Evolutionary conservation across 1,140 invertebrate species (phyloP).

Genomic region (Zaprionus africanus): DNA sequence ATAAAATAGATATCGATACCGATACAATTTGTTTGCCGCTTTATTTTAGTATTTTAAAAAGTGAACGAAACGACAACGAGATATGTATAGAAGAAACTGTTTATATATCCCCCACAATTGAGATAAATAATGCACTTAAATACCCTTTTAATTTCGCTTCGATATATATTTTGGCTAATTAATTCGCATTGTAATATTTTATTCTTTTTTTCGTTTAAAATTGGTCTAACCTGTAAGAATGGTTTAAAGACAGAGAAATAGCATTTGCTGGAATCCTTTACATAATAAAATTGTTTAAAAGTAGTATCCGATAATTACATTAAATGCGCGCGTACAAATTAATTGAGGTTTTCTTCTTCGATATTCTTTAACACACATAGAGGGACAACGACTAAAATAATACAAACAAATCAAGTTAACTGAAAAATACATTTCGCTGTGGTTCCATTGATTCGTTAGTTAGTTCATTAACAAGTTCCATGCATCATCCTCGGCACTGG

Average conservation of each 20-base stretch:
- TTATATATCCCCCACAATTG: too few species aligned
- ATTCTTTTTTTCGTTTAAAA: slow-evolving; percentile 63
- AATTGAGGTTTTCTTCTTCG: slow-evolving; percentile 34
- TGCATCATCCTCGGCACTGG: slow-evolving; percentile 85
- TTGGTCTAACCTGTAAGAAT: slow-evolving; percentile 77
- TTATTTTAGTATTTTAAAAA: too few species aligned
- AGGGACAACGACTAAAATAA: slow-evolving; percentile 56
- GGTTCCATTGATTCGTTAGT: slow-evolving; percentile 23
- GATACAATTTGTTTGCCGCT: neutral
- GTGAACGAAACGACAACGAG: too few species aligned
- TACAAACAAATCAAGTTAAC: slow-evolving; percentile 61
- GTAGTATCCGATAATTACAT: slow-evolving; percentile 65
- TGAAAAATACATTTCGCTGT: slow-evolving; percentile 39
- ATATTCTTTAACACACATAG: slow-evolving; percentile 35
- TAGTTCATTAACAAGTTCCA: slow-evolving; percentile 87
- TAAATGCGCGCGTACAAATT: slow-evolving; percentile 73
- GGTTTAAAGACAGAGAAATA: neutral
- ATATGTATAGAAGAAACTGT: too few species aligned
- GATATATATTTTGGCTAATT: slow-evolving; percentile 60
- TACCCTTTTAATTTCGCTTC: slow-evolving; percentile 3
- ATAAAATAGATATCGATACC: neutral
- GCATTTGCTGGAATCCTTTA: slow-evolving; percentile 38
- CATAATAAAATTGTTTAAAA: slow-evolving; percentile 21
- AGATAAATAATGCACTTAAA: neutral
- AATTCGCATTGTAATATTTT: slow-evolving; percentile 62